phyloP scores from a whole-genome alignment of 1,140 invertebrate genomes.

The Anadara kagoshimensis region DNA sequence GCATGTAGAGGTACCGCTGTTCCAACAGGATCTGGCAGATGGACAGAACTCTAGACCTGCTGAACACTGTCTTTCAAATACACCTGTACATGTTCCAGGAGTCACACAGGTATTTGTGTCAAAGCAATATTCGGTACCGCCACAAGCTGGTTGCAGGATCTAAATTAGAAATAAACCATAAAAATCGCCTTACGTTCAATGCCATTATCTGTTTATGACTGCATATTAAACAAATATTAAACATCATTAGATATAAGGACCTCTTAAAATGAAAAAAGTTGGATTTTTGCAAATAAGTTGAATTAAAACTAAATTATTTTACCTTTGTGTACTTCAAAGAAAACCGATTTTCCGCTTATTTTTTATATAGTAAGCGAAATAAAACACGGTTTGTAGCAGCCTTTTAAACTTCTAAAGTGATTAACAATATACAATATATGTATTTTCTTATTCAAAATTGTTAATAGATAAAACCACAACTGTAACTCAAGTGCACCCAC shows the following conservation, averaged over 20 bases:
- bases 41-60: slow-evolving; percentile 18
- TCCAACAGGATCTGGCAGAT: slow-evolving; percentile 21
- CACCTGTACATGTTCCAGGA: slow-evolving; percentile 22
- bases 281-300: background rate
- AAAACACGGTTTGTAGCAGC: too few relatives aligned
- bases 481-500: too few relatives aligned
- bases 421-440: too few relatives aligned
- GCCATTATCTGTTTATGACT: background rate
- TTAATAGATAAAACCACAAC: too few relatives aligned
- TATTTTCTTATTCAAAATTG: too few relatives aligned
- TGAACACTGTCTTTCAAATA: slow-evolving; percentile 22
- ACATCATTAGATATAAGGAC: background rate
- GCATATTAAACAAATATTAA: background rate
- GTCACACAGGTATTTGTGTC: slow-evolving; percentile 32
- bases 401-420: too few relatives aligned
- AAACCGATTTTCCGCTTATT: background rate
- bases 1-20: slow-evolving; percentile 11
- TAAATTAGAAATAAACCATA: background rate
- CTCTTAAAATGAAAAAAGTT: background rate
- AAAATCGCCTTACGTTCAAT: background rate
- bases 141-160: slow-evolving; percentile 36
- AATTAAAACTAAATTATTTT: background rate
- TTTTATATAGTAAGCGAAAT: too few relatives aligned
- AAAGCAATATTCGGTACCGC: slow-evolving; percentile 34
- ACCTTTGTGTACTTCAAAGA: background rate